Evolutionary conservation across 2,888 invertebrate genomes (phyloP).

Genomic region (Ceramica pisi): DNA sequence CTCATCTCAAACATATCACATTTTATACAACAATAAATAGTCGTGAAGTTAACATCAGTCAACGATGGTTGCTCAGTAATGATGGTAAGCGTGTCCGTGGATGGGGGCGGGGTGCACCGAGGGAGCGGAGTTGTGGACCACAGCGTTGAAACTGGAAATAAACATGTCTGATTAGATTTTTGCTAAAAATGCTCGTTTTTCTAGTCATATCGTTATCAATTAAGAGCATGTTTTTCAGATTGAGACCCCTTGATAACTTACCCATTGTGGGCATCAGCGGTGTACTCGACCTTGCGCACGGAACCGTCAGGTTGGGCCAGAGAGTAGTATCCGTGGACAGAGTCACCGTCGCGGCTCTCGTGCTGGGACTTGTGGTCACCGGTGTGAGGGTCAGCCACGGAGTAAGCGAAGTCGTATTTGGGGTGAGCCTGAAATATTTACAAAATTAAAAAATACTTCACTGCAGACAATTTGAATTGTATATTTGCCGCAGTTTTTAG

Average conservation of each 20-base stretch:
- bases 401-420: slow-evolving; percentile 89
- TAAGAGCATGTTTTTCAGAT: not conserved
- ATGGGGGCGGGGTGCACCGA: slow-evolving; percentile 79
- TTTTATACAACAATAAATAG: slow-evolving; percentile 42
- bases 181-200: not conserved
- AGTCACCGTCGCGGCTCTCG: slow-evolving; percentile 89
- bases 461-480: not conserved
- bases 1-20: not conserved
- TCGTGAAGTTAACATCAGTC: slow-evolving; percentile 1
- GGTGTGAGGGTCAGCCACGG: slow-evolving; percentile 89
- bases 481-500: not conserved
- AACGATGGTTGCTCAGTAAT: slow-evolving; percentile 64
- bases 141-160: slow-evolving; percentile 85
- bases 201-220: not conserved
- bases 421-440: slow-evolving; percentile 77
- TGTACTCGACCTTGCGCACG: slow-evolving; percentile 88
- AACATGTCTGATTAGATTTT: not conserved
- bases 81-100: slow-evolving; percentile 72
- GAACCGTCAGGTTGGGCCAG: slow-evolving; percentile 89
- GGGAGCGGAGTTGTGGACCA: slow-evolving; percentile 84
- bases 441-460: not conserved
- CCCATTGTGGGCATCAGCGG: slow-evolving; percentile 78
- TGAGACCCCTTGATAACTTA: slow-evolving; percentile 35
- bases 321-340: slow-evolving; percentile 91
- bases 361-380: slow-evolving; percentile 91